Conservation (phyloP, 1,140 invertebrate species). For the Psilanteris sp. region DNA sequence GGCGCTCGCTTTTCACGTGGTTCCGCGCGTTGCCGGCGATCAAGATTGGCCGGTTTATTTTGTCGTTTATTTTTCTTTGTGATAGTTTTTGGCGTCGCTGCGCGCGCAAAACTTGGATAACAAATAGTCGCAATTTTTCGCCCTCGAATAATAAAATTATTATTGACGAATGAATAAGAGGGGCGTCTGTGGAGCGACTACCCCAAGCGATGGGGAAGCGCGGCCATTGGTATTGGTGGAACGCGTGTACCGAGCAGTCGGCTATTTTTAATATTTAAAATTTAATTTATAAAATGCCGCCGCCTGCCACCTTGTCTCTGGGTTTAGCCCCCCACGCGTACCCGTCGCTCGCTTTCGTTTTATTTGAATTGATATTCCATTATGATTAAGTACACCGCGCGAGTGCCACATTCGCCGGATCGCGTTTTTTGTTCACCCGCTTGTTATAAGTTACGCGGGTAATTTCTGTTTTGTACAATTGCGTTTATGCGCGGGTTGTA, state of each 20-base stretch:
- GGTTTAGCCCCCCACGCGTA: no score
- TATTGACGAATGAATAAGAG: slow-evolving; percentile 57
- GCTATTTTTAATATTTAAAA: slow-evolving; percentile 69
- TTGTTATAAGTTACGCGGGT: no score
- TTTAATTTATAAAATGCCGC: slow-evolving; percentile 67
- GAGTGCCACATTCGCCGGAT: slow-evolving; percentile 8
- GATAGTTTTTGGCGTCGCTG: no score
- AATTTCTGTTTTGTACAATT: no score
- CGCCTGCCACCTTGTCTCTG: slow-evolving; percentile 4
- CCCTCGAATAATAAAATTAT: slow-evolving; percentile 57
- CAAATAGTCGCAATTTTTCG: slow-evolving; percentile 51
- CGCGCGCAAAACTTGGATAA: no score
- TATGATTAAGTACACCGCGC: slow-evolving; percentile 25
- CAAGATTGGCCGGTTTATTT: no score
- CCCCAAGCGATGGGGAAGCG: slow-evolving; percentile 15
- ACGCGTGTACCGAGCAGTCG: slow-evolving; percentile 33
- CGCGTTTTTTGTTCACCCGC: no score
- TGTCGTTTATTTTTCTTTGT: no score
- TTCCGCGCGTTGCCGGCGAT: no score
- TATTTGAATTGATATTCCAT: slow-evolving; percentile 52
- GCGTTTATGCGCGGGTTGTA: no score
- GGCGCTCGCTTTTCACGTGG: slow-evolving; percentile 10
- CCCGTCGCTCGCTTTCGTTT: slow-evolving; percentile 26
- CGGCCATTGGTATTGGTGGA: slow-evolving; percentile 38
- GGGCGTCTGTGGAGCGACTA: slow-evolving; percentile 34